Evolutionary conservation across 2,113 vertebrate genomes (phyloP), one percentile per base, ranked within the genome.

Genomic region (Gasterosteus nipponicus): DNA sequence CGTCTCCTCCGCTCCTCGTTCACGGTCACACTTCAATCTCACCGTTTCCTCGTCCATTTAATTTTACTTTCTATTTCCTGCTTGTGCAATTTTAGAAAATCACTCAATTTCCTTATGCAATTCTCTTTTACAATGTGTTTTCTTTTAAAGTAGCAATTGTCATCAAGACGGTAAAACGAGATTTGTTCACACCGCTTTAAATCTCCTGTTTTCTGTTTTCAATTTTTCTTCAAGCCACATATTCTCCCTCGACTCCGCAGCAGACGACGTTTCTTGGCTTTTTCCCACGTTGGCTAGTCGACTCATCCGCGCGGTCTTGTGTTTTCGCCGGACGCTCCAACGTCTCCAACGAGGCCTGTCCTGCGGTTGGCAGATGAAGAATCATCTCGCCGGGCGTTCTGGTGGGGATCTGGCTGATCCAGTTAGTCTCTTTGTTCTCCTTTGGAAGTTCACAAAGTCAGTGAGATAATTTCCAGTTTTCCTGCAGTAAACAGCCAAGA

Each of bases 391-490:
- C 16, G 51, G 59, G 5, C 15, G 29, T 33, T 47, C 18, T 19
- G 31, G 15, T 31, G 26, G 19, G 68, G 1, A 39, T 66, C 42
- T 62, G 58, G 22, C 64, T 62, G n/a, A 22, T 75, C 78, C 41
- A 69, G 51, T 26, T 6, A 57, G n/a, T 39, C 15, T 76, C 33
- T 73, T 58, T 33, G 26, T 26, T 49, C 44, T 64, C 26, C 44
- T 44, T 3, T 22, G 59, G 72, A 63, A 22, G 19, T 65, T 57
- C 51, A 33, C 19, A 35, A 69, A 82, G 71, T 51, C 71, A 11
- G 16, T 2, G 39, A 63, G 51, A 66, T 69, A 63, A n/a, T 5
- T 42, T 49, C 15, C 1, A 61, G 53, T 80, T 78, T 62, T 38
- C 22, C 56, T 62, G 33, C 29, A 35, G 41, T 57, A 47, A 41